Base-by-base conservation (phyloP, 2,888 invertebrate species). In the Dryomyza anilis region DNA sequence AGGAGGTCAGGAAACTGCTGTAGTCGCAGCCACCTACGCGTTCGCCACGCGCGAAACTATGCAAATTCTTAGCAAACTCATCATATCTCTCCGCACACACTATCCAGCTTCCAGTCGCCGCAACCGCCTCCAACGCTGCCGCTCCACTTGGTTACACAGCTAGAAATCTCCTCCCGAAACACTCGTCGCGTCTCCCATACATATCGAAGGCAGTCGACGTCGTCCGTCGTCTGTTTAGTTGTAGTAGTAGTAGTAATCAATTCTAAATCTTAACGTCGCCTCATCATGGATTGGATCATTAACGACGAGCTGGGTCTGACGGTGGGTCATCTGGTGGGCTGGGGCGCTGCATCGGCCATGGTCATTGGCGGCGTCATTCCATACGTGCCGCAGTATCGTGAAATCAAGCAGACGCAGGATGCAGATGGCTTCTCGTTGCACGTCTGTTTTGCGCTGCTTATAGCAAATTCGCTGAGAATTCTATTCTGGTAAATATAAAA, bases 381-480 rank as follows among this genome's bases (percentile, higher is more conserved):
- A 27, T 98, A 96, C 79, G 92, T 98, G 74, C 98, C 98, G 39
- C 98, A 98, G 80, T 98, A 98, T 81, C 87, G 90, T 73, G 96
- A 98, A 85, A 98, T 99, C 68, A 91, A 89, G 80, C 89, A 87
- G 74, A 92, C 93, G 36, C 92, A 94, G 83, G 96, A 97, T 86
- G 92, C 96, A 16, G 96, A 97, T 75, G 99, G 99, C 12, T 99
- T 99, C 85, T 98, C 98, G 0, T 86, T 96, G 53, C 94, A 95
- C 82, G 99, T 99, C 60, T 99, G 99, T 83, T 87, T 99, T 73
- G 93, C 96, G 25, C 88, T 99, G 63, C 87, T 99, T 56, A 88
- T 98, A 78, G 98, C 99, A 67, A 99, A 99, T 83, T 97, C 95
- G 63, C 87, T 99, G 70, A 89, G 99, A 79, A 98, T 99, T 81